Evolutionary conservation across 2,888 invertebrate genomes (phyloP), one percentile per base, ranked within the genome.

Genomic region (Drosophila meridiana): DNA sequence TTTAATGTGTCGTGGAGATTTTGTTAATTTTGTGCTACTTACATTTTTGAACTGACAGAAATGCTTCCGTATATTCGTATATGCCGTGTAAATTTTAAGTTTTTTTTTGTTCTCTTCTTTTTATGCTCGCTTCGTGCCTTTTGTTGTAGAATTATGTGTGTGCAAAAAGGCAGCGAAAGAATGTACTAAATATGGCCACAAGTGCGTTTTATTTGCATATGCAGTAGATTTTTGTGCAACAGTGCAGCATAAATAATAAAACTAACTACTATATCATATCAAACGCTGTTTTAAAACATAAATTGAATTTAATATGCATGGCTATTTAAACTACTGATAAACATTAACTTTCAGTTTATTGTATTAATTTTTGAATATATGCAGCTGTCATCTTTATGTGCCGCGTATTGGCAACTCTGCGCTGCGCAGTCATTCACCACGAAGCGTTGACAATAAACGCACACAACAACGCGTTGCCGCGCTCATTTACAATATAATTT

Each of bases 21-120:
- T 32, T 52, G 47, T 63, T 71, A 69, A 38, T 77, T 30, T 30
- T 75, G 11, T 64, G 48, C n/a, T 90, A 87, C 87, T 90, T 83
- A 87, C 87, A 83, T 75, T 80, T 71, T 57, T 61, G 20, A 62
- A 82, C 34, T 85, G 85, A 89, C 88, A 85, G 85, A 50, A 80
- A 84, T 84, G 65, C 70, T 57, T 71, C 34, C 57, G 69, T 66
- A 42, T n/a, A n/a, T n/a, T 42, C 42, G n/a, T 42, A 57, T 62
- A 60, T 69, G 66, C 56, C 60, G 52, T 80, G 66, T 34, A 48
- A 74, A 62, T 74, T 78, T 69, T 65, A 69, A 67, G 56, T 53
- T 72, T 74, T 72, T 73, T 43, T 71, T 4, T 48, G 28, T 14
- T 32, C 4, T 32, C n/a, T 65, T 45, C 72, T 34, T 55, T 50